These are phyloP conservation scores for Lamprologus callipterus DNA, from an alignment of 2,113 vertebrate species.

Conservation along the genomic window DNA sequence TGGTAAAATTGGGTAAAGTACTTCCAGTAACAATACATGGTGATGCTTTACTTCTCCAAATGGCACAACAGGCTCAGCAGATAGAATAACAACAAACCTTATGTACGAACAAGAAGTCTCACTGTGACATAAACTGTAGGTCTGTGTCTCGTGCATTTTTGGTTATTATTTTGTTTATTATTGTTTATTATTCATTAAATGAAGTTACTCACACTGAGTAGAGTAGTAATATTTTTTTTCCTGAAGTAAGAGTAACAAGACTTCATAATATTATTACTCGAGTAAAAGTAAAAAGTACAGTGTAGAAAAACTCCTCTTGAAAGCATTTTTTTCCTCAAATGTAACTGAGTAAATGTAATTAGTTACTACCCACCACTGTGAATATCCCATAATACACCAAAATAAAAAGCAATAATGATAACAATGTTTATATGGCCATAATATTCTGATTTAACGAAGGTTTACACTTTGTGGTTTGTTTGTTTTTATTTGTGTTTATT, in stretches of 20 bases:
- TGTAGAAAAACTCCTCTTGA: not conserved
- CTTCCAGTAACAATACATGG: not conserved
- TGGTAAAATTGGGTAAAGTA: not conserved
- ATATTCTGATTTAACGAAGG: not conserved
- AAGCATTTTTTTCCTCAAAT: not conserved
- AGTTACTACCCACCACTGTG: not conserved
- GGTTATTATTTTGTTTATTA: not conserved
- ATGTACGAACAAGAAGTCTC: not conserved
- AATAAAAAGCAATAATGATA: not conserved
- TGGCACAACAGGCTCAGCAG: not conserved
- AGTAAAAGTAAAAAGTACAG: not conserved
- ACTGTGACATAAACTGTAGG: not conserved
- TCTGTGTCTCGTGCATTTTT: not conserved
- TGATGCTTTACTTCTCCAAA: not conserved
- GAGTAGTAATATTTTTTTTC: not conserved
- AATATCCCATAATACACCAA: not conserved
- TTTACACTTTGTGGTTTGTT: not conserved
- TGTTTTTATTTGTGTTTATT: not conserved
- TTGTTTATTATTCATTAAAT: not conserved
- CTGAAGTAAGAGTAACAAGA: rapidly evolving
- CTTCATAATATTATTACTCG: rapidly evolving
- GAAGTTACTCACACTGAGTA: not conserved
- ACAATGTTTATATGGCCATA: not conserved
- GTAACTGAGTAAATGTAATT: not conserved
- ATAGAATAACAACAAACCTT: not conserved